A percentile compares a stretch with the other conserved stretches of the same genome.
Conservation (phyloP, 2,113 vertebrate genomes). For the Microcebus tavaratra region DNA sequence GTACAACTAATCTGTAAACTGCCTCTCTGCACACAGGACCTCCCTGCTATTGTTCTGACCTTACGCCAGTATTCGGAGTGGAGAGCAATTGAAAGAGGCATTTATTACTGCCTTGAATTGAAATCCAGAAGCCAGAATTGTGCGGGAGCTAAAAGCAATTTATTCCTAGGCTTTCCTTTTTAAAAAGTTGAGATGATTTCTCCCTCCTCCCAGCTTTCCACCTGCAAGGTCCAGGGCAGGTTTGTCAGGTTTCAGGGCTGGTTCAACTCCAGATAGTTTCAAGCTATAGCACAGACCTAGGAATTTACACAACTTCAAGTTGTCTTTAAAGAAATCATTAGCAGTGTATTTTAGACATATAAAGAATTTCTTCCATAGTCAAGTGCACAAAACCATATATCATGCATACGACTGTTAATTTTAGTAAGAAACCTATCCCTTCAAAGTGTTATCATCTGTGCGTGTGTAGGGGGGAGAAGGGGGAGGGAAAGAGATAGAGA, state of each 20-base stretch:
- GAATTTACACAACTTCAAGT: background rate
- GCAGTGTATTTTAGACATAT: background rate
- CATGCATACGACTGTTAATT: background rate
- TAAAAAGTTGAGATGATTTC: conserved; percentile 39
- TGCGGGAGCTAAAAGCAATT: conserved; percentile 61
- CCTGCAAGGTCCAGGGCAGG: background rate
- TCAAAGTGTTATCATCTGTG: background rate
- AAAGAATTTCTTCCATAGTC: background rate
- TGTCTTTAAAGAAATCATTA: conserved; percentile 44
- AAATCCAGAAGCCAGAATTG: conserved; percentile 70
- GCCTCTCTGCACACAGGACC: conserved; percentile 50
- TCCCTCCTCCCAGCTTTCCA: background rate
- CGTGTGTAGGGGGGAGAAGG: rapidly evolving
- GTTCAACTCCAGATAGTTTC: conserved; percentile 24
- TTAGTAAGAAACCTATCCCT: background rate
- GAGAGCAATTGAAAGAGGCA: conserved; percentile 72
- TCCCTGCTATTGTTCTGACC: conserved; percentile 68
- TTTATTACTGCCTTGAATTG: conserved; percentile 65
- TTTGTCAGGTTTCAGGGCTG: background rate
- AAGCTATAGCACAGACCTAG: conserved; percentile 23
- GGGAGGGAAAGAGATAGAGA: background rate
- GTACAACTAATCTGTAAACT: conserved; percentile 48
- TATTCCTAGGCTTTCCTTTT: conserved; percentile 64
- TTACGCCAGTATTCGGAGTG: conserved; percentile 34
- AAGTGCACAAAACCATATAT: background rate